Evolutionary conservation across 2,113 vertebrate species (phyloP).

Genomic region (Xenotilapia caudafasciata): DNA sequence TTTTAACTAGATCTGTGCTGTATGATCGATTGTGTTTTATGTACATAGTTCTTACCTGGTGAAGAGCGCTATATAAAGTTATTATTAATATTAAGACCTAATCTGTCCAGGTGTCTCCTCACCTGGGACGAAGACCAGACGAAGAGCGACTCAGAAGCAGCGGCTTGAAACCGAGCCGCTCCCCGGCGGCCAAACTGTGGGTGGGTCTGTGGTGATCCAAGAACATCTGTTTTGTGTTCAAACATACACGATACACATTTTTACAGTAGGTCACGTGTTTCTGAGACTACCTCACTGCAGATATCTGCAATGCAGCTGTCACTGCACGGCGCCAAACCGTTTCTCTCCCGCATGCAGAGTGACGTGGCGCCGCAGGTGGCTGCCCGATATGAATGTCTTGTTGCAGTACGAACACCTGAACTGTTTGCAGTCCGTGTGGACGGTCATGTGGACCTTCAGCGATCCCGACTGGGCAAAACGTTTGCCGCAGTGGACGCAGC

Average conservation of each 20-base stretch:
- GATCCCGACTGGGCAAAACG: conserved; percentile 66
- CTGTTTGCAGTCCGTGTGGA: conserved; percentile 61
- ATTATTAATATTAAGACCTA: not conserved
- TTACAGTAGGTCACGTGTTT: not conserved
- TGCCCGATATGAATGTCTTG: conserved; percentile 60
- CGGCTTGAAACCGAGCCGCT: fast-evolving
- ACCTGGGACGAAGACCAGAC: not conserved
- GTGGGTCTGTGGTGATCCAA: not conserved
- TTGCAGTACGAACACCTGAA: conserved; percentile 53
- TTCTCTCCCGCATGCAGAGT: conserved; percentile 25
- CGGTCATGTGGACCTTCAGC: conserved; percentile 66
- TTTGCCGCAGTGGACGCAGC: conserved; percentile 68
- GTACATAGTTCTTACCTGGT: not conserved
- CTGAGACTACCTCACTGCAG: not conserved
- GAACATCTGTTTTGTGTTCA: not conserved
- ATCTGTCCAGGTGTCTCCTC: not conserved
- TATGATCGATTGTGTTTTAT: not conserved
- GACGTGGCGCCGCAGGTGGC: conserved; percentile 56
- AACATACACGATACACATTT: not conserved
- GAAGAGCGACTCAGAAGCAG: not conserved
- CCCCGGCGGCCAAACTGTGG: too few species aligned
- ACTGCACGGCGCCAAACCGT: not conserved
- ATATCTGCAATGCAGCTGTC: not conserved
- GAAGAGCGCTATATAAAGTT: not conserved
- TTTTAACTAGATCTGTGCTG: fast-evolving